Evolutionary conservation across 2,797 vertebrate species (phyloP), one percentile per base, ranked within the genome.

Genomic region (Iguana delicatissima): DNA sequence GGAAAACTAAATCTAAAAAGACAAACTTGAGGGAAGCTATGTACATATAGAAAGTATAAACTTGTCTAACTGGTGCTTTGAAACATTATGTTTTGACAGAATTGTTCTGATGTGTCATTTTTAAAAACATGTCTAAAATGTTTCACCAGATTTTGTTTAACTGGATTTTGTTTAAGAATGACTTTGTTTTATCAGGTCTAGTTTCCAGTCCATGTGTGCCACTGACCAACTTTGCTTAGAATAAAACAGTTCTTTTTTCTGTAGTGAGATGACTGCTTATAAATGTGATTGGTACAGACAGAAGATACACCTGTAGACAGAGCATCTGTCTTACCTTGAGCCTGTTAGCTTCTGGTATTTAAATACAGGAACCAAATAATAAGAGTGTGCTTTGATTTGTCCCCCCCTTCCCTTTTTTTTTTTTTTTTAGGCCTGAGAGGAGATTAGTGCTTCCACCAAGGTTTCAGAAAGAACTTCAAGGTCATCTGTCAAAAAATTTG

Each of bases 381-480:
- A 87, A 10, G 10, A 1, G 59, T 94, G 93, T 92, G 90, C 52
- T 92, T 92, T 90, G 72, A 84, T 88, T n/a, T 79, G 38, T 42
- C 42, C 42, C 42, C 42, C 42, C 42, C 42, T 3, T 3, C 42
- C 42, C 32, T 5, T 10, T 73, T 84, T 94, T 89, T 92, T 32
- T 5, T 10, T 73, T 84, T 94, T 89, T 92, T 94, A 98, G 97
- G 90, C 92, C 96, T 95, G 97, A 96, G 80, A 97, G 97, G 93
- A 98, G 95, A 93, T 80, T 94, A 76, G 93, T 96, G 80, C 92
- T 97, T 80, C 97, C 98, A 0, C 96, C 98, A 1, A 96, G 98
- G 16, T 98, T 98, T 95, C 98, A 99, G 91, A 99, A 98, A 95
- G 98, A 99, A 94, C 96, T 98, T 81, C 98, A 98, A 50, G 96